Conservation (phyloP, 2,113 vertebrate species). For the Corydoras maculifer region DNA sequence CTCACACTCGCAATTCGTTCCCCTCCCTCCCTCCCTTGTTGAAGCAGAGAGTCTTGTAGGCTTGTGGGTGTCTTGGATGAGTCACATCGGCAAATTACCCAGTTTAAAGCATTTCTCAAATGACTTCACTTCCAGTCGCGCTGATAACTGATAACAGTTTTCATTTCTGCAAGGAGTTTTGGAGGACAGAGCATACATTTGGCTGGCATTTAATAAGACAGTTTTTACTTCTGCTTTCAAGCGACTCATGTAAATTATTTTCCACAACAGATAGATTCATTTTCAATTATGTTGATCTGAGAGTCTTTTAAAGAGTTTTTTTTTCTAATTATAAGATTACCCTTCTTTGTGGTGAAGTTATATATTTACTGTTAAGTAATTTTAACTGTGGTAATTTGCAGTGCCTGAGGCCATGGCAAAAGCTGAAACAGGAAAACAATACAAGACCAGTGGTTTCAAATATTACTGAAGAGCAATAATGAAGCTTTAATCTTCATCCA, state of each 20-base stretch:
- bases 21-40: slow-evolving; percentile 50
- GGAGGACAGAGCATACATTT: slow-evolving; percentile 52
- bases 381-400: too few relatives aligned
- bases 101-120: slow-evolving; percentile 71
- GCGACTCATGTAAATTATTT: background rate
- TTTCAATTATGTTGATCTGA: too few relatives aligned
- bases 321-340: too few relatives aligned
- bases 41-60: slow-evolving; percentile 62
- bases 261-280: background rate
- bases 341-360: too few relatives aligned
- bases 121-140: slow-evolving; percentile 68
- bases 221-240: too few relatives aligned
- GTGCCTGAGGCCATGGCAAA: too few relatives aligned
- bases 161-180: slow-evolving; percentile 68
- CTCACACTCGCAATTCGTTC: slow-evolving; percentile 34
- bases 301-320: too few relatives aligned
- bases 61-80: slow-evolving; percentile 70
- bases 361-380: too few relatives aligned
- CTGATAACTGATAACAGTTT: slow-evolving; percentile 73
- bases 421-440: too few relatives aligned
- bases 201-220: background rate
- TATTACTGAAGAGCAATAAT: too few relatives aligned
- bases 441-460: too few relatives aligned
- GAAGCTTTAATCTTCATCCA: too few relatives aligned
- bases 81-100: slow-evolving; percentile 71